Base-by-base conservation (phyloP, 2,113 vertebrate species). In the Axis porcinus region DNA sequence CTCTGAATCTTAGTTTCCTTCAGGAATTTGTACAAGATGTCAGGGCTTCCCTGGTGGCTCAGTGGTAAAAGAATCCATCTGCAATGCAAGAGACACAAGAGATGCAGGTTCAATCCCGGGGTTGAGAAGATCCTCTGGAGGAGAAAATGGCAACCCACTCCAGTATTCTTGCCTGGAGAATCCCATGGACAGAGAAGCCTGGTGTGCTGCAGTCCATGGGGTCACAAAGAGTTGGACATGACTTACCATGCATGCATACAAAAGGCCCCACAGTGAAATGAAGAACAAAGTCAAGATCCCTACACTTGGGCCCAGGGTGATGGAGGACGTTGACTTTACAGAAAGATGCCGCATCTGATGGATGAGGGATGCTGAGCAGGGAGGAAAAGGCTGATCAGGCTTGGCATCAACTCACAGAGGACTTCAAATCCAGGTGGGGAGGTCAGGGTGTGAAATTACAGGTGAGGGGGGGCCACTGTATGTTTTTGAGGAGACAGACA, bases 1-100 rank as follows among this genome's bases (percentile, higher is more conserved):
- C 58, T 50, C 40, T 28, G n/a, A 23, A 9, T 16, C 52, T 45
- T 3, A 7, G 6, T 58, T n/a, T 74, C 87, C 13, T 67, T 28
- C 10, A 23, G 33, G 54, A 60, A 6, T 36, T 50, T 16, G 19
- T 11, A 19, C 7, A 8, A 85, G 12, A 43, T 43, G 36, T 23
- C 36, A 25, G 70, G 70, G 70, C 36, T 70, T 74, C 36, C 70
- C 36, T 43, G 6, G 21, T 43, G 36, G 11, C 70, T 76, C 36
- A 43, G 36, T 0, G 1, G 70, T 27, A 25, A 76, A 76, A 76
- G 23, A 7, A 43, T 76, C 11, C 0, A 0, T 43, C 70, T 43
- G 70, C 12, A 76, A 7, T 76, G 70, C 40, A 43, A 23, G 12
- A 43, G 70, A 76, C 70, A 43, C 36, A 27, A 70, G 36, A 74